These are phyloP conservation scores for Charaxes varanes DNA, from an alignment of 1,140 invertebrate species.

Conservation along the genomic window DNA sequence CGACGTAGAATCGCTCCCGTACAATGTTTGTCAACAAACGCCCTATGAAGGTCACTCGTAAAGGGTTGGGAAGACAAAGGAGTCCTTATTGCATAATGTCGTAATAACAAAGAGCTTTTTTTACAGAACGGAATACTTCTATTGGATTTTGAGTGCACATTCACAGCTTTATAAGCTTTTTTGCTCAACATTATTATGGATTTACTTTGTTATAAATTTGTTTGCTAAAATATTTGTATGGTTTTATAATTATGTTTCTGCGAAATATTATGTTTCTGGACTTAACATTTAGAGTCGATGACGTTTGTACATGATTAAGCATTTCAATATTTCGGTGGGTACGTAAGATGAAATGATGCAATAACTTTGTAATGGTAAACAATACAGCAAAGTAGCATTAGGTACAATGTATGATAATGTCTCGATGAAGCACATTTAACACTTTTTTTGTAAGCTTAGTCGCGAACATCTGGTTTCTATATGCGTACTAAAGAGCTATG, in stretches of 20 bases:
- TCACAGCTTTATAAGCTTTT: too few species aligned
- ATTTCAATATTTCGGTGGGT: neutral
- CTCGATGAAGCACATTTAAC: neutral
- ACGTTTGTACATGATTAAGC: neutral
- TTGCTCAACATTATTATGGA: too few species aligned
- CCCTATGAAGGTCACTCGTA: constrained; percentile 62
- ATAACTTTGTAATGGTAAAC: constrained; percentile 24
- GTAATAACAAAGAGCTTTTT: constrained; percentile 10
- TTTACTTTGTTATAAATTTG: too few species aligned
- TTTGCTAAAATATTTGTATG: too few species aligned
- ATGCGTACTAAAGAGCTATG: constrained; percentile 17
- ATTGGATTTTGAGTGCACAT: constrained; percentile 9
- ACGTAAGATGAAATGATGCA: constrained; percentile 27
- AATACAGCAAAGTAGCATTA: constrained; percentile 16
- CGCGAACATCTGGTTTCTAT: constrained; percentile 22
- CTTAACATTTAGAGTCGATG: too few species aligned
- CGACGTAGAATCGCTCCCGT: constrained; percentile 48
- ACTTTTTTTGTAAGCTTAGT: constrained; percentile 13
- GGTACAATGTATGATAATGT: constrained; percentile 5
- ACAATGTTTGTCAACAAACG: constrained; percentile 71
- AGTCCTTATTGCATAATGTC: constrained; percentile 38
- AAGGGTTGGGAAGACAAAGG: constrained; percentile 52
- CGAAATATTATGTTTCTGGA: too few species aligned
- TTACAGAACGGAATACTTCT: constrained; percentile 3
- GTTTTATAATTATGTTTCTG: too few species aligned